Evolutionary conservation across 1,140 invertebrate species (phyloP), one percentile per base, ranked within the genome.

Genomic region (Drosophila teissieri): DNA sequence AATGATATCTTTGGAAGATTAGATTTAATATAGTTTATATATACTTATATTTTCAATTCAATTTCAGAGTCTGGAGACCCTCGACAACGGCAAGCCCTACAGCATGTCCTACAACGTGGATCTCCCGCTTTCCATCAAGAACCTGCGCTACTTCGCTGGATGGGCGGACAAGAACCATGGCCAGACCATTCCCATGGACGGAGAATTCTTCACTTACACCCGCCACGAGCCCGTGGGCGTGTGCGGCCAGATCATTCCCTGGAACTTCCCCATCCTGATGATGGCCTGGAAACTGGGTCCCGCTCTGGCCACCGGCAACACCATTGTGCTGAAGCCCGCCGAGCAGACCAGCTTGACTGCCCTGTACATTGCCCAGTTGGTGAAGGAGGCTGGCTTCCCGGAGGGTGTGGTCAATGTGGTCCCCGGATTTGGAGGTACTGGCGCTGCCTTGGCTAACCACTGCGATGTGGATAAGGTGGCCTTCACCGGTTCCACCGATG

Each of bases 191-290:
- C n/a, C n/a, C n/a, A n/a, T n/a, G n/a, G n/a, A n/a, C n/a, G n/a
- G n/a, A n/a, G n/a, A n/a, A n/a, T n/a, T n/a, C n/a, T n/a, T n/a
- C n/a, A n/a, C n/a, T n/a, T n/a, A n/a, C n/a, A n/a, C n/a, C n/a
- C n/a, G n/a, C n/a, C n/a, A n/a, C n/a, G n/a, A n/a, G 92, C 98
- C 99, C 1, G 96, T 99, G 31, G 99, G 98, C 49, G 98, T 99
- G 45, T 99, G 98, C 93, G 98, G 97, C 22, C 98, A 99, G 93
- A 99, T 99, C 60, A 99, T 99, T 73, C 98, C 98, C 7, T 99
- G 98, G 98, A 99, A 99, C 93, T 99, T 99, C 92, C 98, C 98
- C 0, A 90, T 99, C 27, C 91, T 99, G 61, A 99, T 99, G 98
- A 95, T 97, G 90, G 95, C 97, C 2, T 99, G 98, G 98, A 99